Conservation (phyloP, 2,888 invertebrate genomes). For the Drosophila paranaensis region DNA sequence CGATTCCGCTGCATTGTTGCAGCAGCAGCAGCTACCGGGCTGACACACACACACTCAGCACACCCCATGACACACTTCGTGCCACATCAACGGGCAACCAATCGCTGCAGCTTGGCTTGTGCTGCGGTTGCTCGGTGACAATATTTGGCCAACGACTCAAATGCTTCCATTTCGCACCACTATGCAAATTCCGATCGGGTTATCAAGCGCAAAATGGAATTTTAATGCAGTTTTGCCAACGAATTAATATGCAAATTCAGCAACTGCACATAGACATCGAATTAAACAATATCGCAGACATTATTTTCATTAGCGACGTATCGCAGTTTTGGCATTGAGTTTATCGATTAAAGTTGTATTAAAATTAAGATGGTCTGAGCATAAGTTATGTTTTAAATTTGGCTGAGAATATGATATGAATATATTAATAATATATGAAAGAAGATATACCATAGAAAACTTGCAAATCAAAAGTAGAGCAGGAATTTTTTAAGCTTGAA, state of each 20-base stretch:
- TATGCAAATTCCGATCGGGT: constrained; percentile 26
- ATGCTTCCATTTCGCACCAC: not conserved
- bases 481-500: no score
- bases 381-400: no score
- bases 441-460: no score
- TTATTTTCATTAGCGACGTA: not conserved
- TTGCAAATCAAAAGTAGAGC: no score
- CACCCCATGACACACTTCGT: constrained; percentile 23
- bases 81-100: constrained; percentile 12
- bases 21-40: not conserved
- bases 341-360: no score
- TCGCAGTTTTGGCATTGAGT: not conserved
- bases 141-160: constrained; percentile 5
- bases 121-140: constrained; percentile 9
- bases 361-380: no score
- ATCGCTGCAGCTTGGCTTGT: constrained; percentile 22
- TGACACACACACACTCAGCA: not conserved
- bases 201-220: constrained; percentile 3
- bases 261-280: not conserved
- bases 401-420: no score
- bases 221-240: not conserved
- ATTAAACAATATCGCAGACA: not conserved
- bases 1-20: constrained; percentile 40
- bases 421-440: no score
- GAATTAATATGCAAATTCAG: not conserved